Evolutionary conservation across 2,113 vertebrate species (phyloP).

Genomic region (Peromyscus leucopus): DNA sequence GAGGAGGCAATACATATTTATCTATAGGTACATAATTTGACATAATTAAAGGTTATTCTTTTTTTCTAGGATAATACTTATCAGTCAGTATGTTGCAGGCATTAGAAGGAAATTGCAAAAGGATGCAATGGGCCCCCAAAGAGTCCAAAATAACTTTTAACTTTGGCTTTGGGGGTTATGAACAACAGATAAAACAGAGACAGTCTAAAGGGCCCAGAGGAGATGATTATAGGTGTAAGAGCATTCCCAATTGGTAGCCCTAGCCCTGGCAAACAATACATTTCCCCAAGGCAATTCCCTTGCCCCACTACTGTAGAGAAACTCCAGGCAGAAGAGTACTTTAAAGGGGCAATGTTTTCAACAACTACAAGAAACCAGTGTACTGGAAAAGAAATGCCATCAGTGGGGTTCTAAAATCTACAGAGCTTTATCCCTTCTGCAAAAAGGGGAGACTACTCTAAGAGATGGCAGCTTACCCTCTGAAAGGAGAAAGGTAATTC

Average conservation of each 20-base stretch:
- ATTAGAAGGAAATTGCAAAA: not conserved
- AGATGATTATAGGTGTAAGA: not conserved
- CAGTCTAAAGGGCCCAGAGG: not conserved
- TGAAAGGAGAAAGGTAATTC: not conserved
- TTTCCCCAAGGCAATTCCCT: not conserved
- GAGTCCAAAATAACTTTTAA: not conserved
- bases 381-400: not conserved
- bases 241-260: not conserved
- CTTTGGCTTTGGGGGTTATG: not conserved
- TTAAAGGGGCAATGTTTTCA: not conserved
- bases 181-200: not conserved
- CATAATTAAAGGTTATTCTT: not conserved
- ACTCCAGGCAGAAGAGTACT: not conserved
- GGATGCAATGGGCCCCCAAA: not conserved
- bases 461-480: not conserved
- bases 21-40: not conserved
- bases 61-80: not conserved
- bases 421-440: not conserved
- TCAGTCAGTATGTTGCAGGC: not conserved
- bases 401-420: not conserved
- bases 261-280: not conserved
- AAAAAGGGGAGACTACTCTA: not conserved
- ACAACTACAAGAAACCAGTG: not conserved
- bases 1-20: not conserved
- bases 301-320: not conserved